Conservation (phyloP, 2,113 vertebrate species). For the Syngnathus floridae region DNA sequence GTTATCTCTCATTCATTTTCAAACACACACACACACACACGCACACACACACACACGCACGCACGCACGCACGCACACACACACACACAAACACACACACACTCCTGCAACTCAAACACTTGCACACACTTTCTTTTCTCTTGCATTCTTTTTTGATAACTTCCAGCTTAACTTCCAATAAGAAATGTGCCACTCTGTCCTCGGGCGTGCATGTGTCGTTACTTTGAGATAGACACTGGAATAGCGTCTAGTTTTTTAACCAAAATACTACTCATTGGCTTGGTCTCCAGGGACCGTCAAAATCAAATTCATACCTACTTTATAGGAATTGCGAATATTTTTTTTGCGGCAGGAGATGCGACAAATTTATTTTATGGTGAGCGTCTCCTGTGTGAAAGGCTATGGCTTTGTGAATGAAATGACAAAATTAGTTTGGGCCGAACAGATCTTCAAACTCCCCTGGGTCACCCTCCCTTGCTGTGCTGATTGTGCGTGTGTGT, state of each 20-base stretch:
- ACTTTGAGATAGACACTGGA: conserved; percentile 57
- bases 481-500: conserved; percentile 49
- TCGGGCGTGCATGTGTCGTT: conserved; percentile 38
- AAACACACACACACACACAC: conserved; percentile 25
- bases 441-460: conserved; percentile 62
- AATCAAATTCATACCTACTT: conserved; percentile 64
- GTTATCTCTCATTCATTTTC: conserved; percentile 63
- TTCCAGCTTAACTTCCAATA: conserved; percentile 59
- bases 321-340: conserved; percentile 61
- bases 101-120: background rate
- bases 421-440: conserved; percentile 71
- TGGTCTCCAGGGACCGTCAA: conserved; percentile 51
- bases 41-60: too few species aligned
- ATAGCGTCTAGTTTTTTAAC: conserved; percentile 56
- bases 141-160: conserved; percentile 35
- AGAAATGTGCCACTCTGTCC: conserved; percentile 50
- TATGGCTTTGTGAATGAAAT: conserved; percentile 57
- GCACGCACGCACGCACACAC: background rate
- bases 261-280: conserved; percentile 52
- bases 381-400: conserved; percentile 63
- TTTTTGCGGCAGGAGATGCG: conserved; percentile 41
- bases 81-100: background rate
- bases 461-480: conserved; percentile 47
- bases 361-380: conserved; percentile 54
- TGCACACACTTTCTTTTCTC: conserved; percentile 1